Evolutionary conservation across 2,888 invertebrate genomes (phyloP).

Genomic region (Bombylius discolor): DNA sequence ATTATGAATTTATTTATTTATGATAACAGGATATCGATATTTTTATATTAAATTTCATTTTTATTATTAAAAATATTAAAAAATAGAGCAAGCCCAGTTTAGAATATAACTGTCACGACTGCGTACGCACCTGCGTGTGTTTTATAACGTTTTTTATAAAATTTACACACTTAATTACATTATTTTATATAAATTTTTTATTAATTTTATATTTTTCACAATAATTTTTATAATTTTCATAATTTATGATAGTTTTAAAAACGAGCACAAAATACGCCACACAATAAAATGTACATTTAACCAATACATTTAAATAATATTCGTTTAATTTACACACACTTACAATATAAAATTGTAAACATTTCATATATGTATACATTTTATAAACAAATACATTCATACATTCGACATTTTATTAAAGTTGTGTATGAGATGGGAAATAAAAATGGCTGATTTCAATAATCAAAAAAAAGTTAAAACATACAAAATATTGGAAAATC

Average conservation of each 20-base stretch:
- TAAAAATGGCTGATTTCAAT: no score
- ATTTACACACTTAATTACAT: slow-evolving; percentile 20
- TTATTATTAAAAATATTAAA: background rate
- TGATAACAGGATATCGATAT: no score
- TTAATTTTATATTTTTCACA: slow-evolving; percentile 8
- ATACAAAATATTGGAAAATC: no score
- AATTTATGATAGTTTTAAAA: slow-evolving; percentile 21
- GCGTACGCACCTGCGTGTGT: slow-evolving; percentile 92
- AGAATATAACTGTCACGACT: slow-evolving; percentile 74
- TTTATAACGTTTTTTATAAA: slow-evolving; percentile 34
- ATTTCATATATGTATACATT: slow-evolving; percentile 5
- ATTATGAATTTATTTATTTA: no score
- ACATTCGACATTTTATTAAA: no score
- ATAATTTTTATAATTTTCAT: slow-evolving; percentile 19
- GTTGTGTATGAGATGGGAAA: background rate
- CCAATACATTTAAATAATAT: slow-evolving; percentile 5
- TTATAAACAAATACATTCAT: background rate
- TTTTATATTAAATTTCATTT: no score
- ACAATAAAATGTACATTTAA: slow-evolving; percentile 14
- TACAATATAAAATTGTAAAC: slow-evolving; percentile 15
- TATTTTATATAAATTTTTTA: slow-evolving; percentile 13
- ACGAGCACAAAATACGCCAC: slow-evolving; percentile 21
- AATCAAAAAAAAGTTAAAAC: no score
- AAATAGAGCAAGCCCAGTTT: slow-evolving; percentile 72
- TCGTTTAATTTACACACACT: background rate